Conservation (phyloP, 2,113 vertebrate genomes). For the Cochlearius cochlearius region DNA sequence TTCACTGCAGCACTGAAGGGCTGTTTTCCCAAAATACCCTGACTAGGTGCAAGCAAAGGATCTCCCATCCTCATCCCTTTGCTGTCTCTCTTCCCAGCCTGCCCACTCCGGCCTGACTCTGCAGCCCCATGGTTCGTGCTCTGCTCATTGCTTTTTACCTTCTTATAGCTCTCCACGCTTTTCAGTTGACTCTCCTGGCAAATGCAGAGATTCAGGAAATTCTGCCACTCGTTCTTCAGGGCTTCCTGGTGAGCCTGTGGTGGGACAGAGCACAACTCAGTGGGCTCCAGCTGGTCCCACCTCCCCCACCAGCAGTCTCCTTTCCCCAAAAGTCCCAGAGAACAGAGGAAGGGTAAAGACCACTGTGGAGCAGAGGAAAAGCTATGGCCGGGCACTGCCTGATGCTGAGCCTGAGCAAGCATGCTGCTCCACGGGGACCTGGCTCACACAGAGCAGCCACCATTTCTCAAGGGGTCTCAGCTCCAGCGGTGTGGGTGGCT, state of each 20-base stretch:
- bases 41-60: not conserved
- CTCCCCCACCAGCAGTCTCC: not conserved
- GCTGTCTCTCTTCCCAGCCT: not conserved
- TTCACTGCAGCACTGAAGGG: not conserved
- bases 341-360: not conserved
- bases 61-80: not conserved
- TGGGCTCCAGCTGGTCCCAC: not conserved
- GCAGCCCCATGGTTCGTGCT: not conserved
- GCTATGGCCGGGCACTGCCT: not conserved
- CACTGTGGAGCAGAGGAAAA: not conserved
- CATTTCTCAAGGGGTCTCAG: not conserved
- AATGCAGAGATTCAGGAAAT: constrained; percentile 95
- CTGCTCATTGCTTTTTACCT: constrained; percentile 66
- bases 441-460: not conserved
- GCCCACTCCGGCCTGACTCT: not conserved
- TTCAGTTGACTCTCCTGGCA: constrained; percentile 93
- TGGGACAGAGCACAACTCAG: not conserved
- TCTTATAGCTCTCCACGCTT: constrained; percentile 85
- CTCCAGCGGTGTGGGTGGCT: not conserved
- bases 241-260: constrained; percentile 86
- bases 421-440: not conserved
- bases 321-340: not conserved
- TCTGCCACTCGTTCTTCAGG: constrained; percentile 91
- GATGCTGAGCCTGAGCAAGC: not conserved
- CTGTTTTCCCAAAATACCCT: not conserved